A percentile compares a stretch with the other conserved stretches of the same genome.
Conservation (phyloP, 2,797 vertebrate genomes). For the Megalops cyprinoides region DNA sequence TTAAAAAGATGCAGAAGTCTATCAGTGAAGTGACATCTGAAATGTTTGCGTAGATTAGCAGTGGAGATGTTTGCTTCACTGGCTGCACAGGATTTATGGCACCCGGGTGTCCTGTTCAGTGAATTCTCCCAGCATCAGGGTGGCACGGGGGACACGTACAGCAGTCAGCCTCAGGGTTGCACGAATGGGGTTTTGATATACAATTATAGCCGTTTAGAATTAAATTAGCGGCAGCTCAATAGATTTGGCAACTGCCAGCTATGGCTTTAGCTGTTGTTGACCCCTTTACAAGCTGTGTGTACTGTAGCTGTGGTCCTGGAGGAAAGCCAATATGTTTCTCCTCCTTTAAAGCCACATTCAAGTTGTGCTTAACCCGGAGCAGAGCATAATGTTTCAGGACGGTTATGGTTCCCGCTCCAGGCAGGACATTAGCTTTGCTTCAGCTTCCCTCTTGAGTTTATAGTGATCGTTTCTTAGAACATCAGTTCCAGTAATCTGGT, state of each 20-base stretch:
- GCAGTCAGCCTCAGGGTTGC: conserved; percentile 44
- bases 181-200: conserved; percentile 52
- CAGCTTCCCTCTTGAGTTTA: too few relatives aligned
- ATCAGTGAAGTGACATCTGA: too few relatives aligned
- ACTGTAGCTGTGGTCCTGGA: not conserved
- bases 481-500: too few relatives aligned
- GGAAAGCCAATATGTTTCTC: not conserved
- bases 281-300: conserved; percentile 10
- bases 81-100: too few relatives aligned
- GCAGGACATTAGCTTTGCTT: conserved; percentile 41
- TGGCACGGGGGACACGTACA: conserved; percentile 41
- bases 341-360: not conserved
- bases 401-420: conserved; percentile 48
- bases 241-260: conserved; percentile 51
- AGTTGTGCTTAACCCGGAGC: conserved; percentile 27
- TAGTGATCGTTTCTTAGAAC: too few relatives aligned
- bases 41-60: too few relatives aligned
- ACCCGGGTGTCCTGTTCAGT: too few relatives aligned
- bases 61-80: too few relatives aligned
- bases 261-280: conserved; percentile 39
- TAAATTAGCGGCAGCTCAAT: conserved; percentile 62
- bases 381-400: conserved; percentile 50
- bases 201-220: conserved; percentile 52
- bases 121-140: too few relatives aligned
- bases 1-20: too few relatives aligned